Percentiles rank a stretch among this genome's conserved stretches.
Evolutionary conservation across 2,113 vertebrate species (phyloP).

Genomic region (Galemys pyrenaicus): DNA sequence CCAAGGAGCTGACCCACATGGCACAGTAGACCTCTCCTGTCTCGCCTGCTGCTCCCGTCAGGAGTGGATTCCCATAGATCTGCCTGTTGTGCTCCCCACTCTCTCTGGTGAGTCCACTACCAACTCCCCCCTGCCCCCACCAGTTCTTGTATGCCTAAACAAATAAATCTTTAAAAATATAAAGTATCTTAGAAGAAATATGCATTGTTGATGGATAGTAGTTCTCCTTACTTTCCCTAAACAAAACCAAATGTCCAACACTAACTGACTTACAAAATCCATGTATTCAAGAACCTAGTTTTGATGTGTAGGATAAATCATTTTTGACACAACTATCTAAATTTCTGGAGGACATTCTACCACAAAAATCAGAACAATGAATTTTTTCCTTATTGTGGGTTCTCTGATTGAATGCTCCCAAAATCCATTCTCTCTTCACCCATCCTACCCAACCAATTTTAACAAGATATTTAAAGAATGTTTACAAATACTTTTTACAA

Average conservation of each 20-base stretch:
- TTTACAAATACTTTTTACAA: slow-evolving; percentile 30
- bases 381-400: not conserved
- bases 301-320: not conserved
- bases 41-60: too few relatives aligned
- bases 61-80: too few relatives aligned
- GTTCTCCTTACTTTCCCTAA: not conserved
- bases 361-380: not conserved
- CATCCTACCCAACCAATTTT: not conserved
- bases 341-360: not conserved
- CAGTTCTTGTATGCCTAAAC: too few relatives aligned
- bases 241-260: not conserved
- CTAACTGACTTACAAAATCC: not conserved
- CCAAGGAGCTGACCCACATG: too few relatives aligned
- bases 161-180: too few relatives aligned
- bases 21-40: too few relatives aligned
- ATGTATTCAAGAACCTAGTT: not conserved
- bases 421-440: not conserved
- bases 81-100: too few relatives aligned
- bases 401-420: not conserved
- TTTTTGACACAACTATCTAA: not conserved
- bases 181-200: not conserved
- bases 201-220: not conserved
- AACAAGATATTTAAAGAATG: slow-evolving; percentile 30
- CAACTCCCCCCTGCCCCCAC: too few relatives aligned
- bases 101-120: too few relatives aligned